Evolutionary conservation across 2,113 vertebrate species (phyloP).

Genomic region (Ceyx margarethae): DNA sequence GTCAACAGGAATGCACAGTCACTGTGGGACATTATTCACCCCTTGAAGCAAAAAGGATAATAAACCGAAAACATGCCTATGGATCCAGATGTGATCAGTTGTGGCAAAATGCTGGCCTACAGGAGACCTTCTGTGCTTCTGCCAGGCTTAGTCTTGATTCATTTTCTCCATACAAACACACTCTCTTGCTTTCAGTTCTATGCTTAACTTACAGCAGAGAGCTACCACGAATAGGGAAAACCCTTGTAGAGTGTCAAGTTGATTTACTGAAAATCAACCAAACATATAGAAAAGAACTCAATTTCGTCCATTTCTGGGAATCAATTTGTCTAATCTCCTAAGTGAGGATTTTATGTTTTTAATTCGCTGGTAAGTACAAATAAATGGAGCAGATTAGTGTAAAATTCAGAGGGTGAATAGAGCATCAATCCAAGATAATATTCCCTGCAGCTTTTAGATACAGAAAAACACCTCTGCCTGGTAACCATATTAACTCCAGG

Average conservation of each 20-base stretch:
- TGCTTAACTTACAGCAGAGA: neutral
- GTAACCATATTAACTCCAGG: neutral
- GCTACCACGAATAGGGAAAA: neutral
- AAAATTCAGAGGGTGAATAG: neutral
- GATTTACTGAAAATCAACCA: neutral
- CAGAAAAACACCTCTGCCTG: neutral
- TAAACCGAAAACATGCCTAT: neutral
- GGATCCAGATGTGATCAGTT: neutral
- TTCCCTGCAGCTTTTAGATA: neutral
- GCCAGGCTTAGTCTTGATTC: neutral
- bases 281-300: neutral
- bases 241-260: neutral
- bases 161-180: neutral
- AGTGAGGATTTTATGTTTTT: neutral
- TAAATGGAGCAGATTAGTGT: neutral
- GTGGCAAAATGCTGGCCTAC: neutral
- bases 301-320: neutral
- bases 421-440: neutral
- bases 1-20: neutral
- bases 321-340: neutral
- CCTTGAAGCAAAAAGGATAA: neutral
- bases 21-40: neutral
- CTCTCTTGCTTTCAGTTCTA: neutral
- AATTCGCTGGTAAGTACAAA: neutral
- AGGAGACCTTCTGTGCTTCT: neutral